Evolutionary conservation across 2,797 vertebrate species (phyloP).

Genomic region (Phyllotis vaccarum): DNA sequence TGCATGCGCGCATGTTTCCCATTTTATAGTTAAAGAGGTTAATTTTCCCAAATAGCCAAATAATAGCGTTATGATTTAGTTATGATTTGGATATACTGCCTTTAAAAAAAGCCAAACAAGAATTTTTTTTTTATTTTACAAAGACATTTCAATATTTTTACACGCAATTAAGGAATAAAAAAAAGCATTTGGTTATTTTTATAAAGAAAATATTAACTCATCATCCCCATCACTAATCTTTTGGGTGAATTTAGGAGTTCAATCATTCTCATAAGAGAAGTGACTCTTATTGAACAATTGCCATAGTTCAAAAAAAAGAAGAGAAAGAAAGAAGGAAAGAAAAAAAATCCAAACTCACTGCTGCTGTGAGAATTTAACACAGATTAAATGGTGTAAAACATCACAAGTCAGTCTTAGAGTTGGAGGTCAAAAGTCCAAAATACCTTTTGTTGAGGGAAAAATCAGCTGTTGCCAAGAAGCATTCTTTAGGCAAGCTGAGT

Average conservation of each 20-base stretch:
- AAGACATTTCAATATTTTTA: constrained; percentile 41
- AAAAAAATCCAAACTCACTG: background rate
- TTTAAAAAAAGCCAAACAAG: background rate
- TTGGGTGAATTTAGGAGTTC: constrained; percentile 12
- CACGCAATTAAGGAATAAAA: background rate
- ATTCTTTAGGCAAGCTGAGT: background rate
- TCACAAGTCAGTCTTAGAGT: background rate
- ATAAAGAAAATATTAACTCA: constrained; percentile 25
- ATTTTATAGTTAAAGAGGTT: constrained; percentile 38
- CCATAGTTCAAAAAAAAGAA: constrained; percentile 23
- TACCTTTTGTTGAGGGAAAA: background rate
- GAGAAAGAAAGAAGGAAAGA: background rate
- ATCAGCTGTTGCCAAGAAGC: background rate
- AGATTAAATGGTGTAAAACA: background rate
- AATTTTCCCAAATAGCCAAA: constrained; percentile 9
- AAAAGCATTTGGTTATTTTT: constrained; percentile 26
- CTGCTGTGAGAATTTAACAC: background rate
- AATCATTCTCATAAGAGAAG: background rate
- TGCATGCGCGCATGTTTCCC: background rate
- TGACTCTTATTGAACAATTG: too few relatives aligned
- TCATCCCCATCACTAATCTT: constrained; percentile 3
- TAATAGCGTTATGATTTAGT: background rate
- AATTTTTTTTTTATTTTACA: background rate
- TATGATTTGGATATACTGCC: background rate
- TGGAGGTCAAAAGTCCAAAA: constrained; percentile 28